These are phyloP conservation scores for Otocyon megalotis DNA, from an alignment of 2,113 vertebrate species.

Conservation along the genomic window DNA sequence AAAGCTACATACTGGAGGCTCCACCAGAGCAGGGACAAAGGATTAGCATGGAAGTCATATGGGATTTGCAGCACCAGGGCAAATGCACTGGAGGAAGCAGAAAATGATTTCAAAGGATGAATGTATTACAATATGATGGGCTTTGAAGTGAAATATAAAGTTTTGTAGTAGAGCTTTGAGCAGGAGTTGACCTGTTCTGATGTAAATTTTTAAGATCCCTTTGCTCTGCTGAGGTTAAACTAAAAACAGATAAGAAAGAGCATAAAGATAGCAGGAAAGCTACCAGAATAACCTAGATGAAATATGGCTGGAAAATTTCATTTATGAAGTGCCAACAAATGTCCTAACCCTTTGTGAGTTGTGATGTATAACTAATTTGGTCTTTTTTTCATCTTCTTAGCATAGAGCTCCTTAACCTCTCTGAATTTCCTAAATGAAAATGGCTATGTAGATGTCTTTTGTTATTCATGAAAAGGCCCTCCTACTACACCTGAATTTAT, in stretches of 20 bases:
- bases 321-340: not conserved
- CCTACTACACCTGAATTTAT: not conserved
- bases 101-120: not conserved
- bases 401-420: not conserved
- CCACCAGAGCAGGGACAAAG: not conserved
- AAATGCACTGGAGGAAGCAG: no score
- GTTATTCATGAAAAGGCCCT: not conserved
- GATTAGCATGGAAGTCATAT: not conserved
- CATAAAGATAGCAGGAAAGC: not conserved
- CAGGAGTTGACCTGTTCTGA: not conserved
- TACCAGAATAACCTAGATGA: not conserved
- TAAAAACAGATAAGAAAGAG: not conserved
- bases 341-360: not conserved
- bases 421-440: not conserved
- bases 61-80: not conserved
- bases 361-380: not conserved
- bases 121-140: rapidly evolving
- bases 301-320: not conserved
- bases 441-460: not conserved
- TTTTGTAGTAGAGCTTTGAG: not conserved
- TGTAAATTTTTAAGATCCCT: not conserved
- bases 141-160: not conserved
- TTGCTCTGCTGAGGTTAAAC: not conserved
- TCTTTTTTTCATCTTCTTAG: not conserved
- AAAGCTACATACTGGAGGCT: not conserved